Conservation (phyloP, 37 sponge, comb jelly and placozoan genomes). For the Crambe crambe region DNA sequence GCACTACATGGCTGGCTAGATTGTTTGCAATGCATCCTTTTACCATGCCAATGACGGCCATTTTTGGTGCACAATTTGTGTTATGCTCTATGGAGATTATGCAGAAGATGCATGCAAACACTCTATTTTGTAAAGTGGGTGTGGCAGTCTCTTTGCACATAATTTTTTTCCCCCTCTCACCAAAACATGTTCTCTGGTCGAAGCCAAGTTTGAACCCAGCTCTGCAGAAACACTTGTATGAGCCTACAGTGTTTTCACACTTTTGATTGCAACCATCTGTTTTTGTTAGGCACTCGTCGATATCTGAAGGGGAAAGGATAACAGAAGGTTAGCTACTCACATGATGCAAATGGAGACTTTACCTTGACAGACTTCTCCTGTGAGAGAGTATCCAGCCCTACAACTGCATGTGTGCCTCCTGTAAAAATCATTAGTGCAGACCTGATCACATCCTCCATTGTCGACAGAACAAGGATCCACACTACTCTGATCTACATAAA, state of each 20-base stretch:
- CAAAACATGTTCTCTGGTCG: background rate
- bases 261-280: background rate
- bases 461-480: slow-evolving; percentile 14
- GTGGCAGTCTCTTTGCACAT: no score
- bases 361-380: slow-evolving; percentile 25
- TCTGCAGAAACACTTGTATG: background rate
- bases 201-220: background rate
- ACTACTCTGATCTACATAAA: background rate
- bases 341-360: no score
- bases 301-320: background rate
- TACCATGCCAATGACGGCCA: no score
- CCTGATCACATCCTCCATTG: slow-evolving; percentile 51
- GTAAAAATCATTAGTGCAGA: slow-evolving; percentile 13
- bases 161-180: no score
- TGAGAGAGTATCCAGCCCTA: slow-evolving; percentile 21
- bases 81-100: no score
- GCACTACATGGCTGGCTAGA: no score
- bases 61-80: no score
- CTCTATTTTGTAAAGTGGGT: background rate
- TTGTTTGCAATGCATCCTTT: no score
- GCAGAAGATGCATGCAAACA: no score
- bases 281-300: background rate
- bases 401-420: slow-evolving; percentile 19
- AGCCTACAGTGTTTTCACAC: background rate
- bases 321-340: background rate